Evolutionary conservation across 1,140 invertebrate genomes (phyloP), one percentile per base, ranked within the genome.

Genomic region (Conopomorpha cramerella): DNA sequence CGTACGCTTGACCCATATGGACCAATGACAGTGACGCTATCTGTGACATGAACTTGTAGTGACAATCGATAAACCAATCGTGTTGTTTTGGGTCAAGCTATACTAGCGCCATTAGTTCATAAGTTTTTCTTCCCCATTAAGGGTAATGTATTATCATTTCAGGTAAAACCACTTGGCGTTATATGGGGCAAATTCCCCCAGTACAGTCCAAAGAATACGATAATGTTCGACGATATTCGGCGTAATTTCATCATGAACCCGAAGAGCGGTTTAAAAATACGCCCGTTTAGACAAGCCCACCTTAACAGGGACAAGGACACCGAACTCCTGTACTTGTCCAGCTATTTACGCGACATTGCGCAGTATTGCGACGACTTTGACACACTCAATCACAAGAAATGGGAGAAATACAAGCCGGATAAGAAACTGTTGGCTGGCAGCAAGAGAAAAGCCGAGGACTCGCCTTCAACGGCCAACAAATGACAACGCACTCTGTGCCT

Each of bases 191-290:
- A 96, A 65, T 98, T 88, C 65, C 81, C 86, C 10, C 89, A 96
- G 53, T 97, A 91, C 61, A 88, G 82, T 28, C 77, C 87, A 0
- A 92, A 90, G 55, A 99, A 98, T 59, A 98, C 96, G 0, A 95
- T 99, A 43, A 99, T 99, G 95, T 93, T 99, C 56, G 96, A 98
- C 60, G 96, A 98, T 61, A 91, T 98, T n/a, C 81, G 94, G 36
- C 79, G 94, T 47, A 99, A 99, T 78, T 99, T 99, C 55, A 85
- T 98, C 10, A 97, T 99, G 95, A 99, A 99, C 77, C 95, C 95
- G 10, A 90, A 93, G 50, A 95, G 89, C 43, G 96, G 96, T 3
- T 73, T 98, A 1, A 88, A 89, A 66, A 97, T 98, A 58, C 81
- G 86, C 56, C 88, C 95, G 0, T 99, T 96, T 66, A 84, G 87